Percentiles rank a stretch among this genome's conserved stretches.
Evolutionary conservation across 2,888 invertebrate genomes (phyloP).

Genomic region (Hyles lineata): DNA sequence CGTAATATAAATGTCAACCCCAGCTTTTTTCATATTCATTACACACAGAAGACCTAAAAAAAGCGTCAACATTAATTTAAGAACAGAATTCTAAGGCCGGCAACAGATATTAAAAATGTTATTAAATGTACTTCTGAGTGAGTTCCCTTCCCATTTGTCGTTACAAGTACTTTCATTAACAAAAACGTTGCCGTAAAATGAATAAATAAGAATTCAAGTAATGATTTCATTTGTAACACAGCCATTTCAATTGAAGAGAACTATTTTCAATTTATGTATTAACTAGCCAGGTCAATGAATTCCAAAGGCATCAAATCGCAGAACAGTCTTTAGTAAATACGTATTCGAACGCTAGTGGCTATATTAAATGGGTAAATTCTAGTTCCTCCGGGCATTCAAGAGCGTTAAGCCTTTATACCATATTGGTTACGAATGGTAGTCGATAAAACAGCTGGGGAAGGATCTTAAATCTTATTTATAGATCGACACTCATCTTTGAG

Average conservation of each 20-base stretch:
- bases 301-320: background rate
- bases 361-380: background rate
- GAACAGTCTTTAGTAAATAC: background rate
- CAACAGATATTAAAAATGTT: slow-evolving; percentile 54
- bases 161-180: slow-evolving; percentile 43
- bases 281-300: background rate
- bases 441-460: background rate
- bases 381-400: background rate
- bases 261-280: background rate
- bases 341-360: background rate
- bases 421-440: background rate
- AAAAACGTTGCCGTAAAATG: slow-evolving; percentile 46
- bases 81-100: slow-evolving; percentile 24
- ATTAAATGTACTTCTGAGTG: slow-evolving; percentile 53
- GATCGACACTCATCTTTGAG: background rate
- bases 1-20: background rate
- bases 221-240: background rate
- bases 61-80: slow-evolving; percentile 28
- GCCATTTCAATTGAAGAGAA: background rate
- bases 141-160: slow-evolving; percentile 36
- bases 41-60: background rate
- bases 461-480: background rate
- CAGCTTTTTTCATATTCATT: slow-evolving; percentile 5
- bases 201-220: background rate
- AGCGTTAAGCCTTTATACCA: background rate